Evolutionary conservation across 1,140 invertebrate genomes (phyloP).

Genomic region (Zeugodacus cucurbitae): DNA sequence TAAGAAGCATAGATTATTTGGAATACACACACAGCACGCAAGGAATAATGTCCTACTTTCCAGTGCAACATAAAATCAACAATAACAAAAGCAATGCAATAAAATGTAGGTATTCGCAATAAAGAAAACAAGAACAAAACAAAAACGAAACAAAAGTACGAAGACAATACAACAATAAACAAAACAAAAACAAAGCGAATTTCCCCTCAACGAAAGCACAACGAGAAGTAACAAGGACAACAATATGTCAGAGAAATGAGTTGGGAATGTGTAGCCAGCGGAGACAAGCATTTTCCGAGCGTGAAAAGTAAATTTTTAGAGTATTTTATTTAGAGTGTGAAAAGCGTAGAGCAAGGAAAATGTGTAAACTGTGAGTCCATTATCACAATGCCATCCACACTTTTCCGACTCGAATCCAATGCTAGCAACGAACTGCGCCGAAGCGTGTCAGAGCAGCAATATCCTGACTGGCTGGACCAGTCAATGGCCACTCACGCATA

Average conservation of each 20-base stretch:
- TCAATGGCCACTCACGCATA: not conserved
- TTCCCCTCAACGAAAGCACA: constrained; percentile 23
- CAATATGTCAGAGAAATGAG: not conserved
- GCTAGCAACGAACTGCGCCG: not conserved
- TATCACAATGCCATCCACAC: not conserved
- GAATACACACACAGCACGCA: not conserved
- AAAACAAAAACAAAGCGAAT: constrained; percentile 14
- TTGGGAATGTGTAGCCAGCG: not conserved
- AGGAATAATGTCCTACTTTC: constrained; percentile 30
- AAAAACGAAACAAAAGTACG: not conserved
- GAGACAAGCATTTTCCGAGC: not conserved
- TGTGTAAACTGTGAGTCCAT: not conserved
- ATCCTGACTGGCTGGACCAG: not conserved
- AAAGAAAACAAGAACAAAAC: not conserved
- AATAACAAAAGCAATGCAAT: constrained; percentile 14
- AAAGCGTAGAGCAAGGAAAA: not conserved
- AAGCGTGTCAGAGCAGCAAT: not conserved
- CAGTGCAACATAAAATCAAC: constrained; percentile 12
- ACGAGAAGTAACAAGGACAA: not conserved
- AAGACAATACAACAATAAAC: not conserved
- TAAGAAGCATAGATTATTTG: not conserved
- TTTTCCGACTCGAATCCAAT: not conserved
- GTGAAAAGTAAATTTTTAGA: not conserved
- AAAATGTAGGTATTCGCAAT: not conserved
- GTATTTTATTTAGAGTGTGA: not conserved